phyloP scores from a whole-genome alignment of 2,113 vertebrate species.

The Misgurnus mizolepis region DNA sequence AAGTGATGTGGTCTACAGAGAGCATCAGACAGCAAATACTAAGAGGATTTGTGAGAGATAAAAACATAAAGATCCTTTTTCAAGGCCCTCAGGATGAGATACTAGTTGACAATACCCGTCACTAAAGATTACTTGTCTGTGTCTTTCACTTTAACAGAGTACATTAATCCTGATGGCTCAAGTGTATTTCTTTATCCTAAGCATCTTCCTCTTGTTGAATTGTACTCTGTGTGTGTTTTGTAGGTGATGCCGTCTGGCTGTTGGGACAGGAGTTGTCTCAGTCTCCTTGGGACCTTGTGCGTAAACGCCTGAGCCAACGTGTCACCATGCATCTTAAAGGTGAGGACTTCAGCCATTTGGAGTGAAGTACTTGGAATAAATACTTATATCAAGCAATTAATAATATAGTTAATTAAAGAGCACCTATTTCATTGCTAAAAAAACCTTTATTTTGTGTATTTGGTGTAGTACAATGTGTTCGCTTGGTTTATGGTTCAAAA shows the following conservation, averaged over 20 bases:
- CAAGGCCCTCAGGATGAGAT: conserved; percentile 11
- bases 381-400: too few relatives aligned
- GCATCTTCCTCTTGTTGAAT: neutral
- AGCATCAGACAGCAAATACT: conserved; percentile 47
- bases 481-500: too few relatives aligned
- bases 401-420: too few relatives aligned
- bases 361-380: neutral
- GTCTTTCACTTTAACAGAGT: conserved; percentile 9
- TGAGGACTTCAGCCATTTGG: conserved; percentile 42
- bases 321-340: conserved; percentile 78
- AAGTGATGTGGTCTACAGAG: conserved; percentile 20
- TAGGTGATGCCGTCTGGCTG: conserved; percentile 85
- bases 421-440: too few relatives aligned
- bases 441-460: too few relatives aligned
- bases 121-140: conserved; percentile 48
- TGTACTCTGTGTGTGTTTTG: conserved; percentile 29
- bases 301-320: conserved; percentile 79
- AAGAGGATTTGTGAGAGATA: conserved; percentile 43
- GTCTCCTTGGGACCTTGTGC: conserved; percentile 90
- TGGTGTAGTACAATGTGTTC: too few relatives aligned
- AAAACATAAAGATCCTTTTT: conserved; percentile 27
- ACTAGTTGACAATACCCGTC: conserved; percentile 49
- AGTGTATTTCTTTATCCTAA: neutral
- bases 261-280: conserved; percentile 79
- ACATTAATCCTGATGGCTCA: neutral